phyloP scores from a whole-genome alignment of 2,113 vertebrate genomes.

The Archilochus colubris region DNA sequence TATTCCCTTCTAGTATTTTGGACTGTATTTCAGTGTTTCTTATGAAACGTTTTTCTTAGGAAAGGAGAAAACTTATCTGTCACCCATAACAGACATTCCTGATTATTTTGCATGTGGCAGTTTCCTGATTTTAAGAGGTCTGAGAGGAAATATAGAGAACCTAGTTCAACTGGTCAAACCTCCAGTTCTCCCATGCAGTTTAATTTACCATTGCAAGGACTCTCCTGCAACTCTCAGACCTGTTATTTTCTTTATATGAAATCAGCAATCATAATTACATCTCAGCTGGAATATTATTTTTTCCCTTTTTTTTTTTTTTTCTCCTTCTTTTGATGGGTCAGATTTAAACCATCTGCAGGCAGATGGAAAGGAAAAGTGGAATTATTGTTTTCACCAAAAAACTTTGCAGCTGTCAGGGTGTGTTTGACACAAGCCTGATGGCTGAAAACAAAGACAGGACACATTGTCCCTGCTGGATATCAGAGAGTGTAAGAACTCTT shows the following conservation, averaged over 20 bases:
- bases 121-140: constrained; percentile 39
- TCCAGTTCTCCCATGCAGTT: not conserved
- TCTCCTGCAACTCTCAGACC: constrained; percentile 29
- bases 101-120: constrained; percentile 10
- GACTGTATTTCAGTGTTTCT: not conserved
- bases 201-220: constrained; percentile 10
- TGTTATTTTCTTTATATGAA: constrained; percentile 44
- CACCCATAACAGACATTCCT: constrained; percentile 17
- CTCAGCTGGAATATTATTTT: constrained; percentile 45
- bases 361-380: constrained; percentile 78
- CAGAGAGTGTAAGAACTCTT: not conserved
- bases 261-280: constrained; percentile 59
- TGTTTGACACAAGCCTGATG: constrained; percentile 71
- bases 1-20: not conserved
- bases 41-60: not conserved
- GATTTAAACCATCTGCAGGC: constrained; percentile 82
- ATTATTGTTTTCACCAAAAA: constrained; percentile 77
- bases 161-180: not conserved
- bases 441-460: constrained; percentile 71
- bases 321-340: constrained; percentile 60
- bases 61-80: constrained; percentile 10
- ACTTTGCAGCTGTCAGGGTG: constrained; percentile 81
- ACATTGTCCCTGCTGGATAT: constrained; percentile 55
- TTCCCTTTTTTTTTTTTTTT: not conserved
- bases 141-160: constrained; percentile 18